Evolutionary conservation across 2,797 vertebrate genomes (phyloP), one percentile per base, ranked within the genome.

Genomic region (Sebastes baramenuke): DNA sequence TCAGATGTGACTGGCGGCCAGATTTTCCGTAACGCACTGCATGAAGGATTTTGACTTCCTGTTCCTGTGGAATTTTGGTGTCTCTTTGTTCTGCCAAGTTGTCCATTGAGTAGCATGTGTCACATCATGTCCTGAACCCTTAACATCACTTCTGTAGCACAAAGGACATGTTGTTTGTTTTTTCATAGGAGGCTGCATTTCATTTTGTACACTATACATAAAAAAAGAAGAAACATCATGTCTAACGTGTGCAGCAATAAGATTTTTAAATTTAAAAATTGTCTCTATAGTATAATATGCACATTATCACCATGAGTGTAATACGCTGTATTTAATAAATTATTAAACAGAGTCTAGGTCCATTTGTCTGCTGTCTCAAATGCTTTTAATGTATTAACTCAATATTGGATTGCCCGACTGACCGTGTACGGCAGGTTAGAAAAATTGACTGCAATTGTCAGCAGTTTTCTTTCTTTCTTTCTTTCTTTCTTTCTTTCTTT

Each of bases 311-410:
- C 59, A 85, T 92, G 82, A 88, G 91, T 95, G 92, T 95, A 94
- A 94, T 89, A 93, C 94, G 87, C 91, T 94, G 92, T 95, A 92
- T 95, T 93, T 93, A 95, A 94, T 95, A 94, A 94, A 95, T 91
- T 38, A 94, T 92, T 92, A 86, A 94, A 93, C 88, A 75, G 79
- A 87, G 52, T 78, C 60, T 78, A 73, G 30, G 52, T 86, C 25
- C 64, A 64, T 81, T 70, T 83, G 74, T 84, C 61, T 83, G 30
- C 25, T 29, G 80, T 84, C 49, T 80, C 32, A 3, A 36, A 5
- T 84, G 65, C 72, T 71, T 32, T 13, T 75, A 59, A 71, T 81
- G 66, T 60, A 42, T 36, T 77, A 81, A 30, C 20, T 71, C 20
- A 38, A 10, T 36, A 80, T 64, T 64, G 52, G 60, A 71, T 60